Base-by-base conservation (phyloP, 1,140 invertebrate species). In the Lasioglossum albipes region DNA sequence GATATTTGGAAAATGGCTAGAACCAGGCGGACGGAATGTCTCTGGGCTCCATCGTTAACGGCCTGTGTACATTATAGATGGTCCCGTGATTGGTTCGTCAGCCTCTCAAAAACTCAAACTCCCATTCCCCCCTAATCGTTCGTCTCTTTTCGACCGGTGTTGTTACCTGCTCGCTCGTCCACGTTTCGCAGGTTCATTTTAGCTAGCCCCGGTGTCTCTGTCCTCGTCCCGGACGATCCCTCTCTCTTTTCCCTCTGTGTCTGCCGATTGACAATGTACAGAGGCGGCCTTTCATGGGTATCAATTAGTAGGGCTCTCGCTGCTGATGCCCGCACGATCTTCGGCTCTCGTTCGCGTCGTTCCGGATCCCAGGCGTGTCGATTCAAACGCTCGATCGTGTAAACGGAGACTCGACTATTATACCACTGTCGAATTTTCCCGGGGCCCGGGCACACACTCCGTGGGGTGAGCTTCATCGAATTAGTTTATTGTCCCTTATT, bases 41-140 rank as follows among this genome's bases (percentile, higher is more conserved):
- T 86, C 85, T 86, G 85, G 85, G 49, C 74, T 86, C 82, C 83
- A 87, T 87, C 86, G 89, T 91, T 91, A 91, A 90, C 88, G 86
- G 90, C 78, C 88, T 91, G 91, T 91, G 90, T 92, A 91, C 91
- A 91, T 92, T 91, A 91, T 92, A 90, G 87, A 91, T 92, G 89
- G 85, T 81, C 78, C 69, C 83, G 89, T 91, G 90, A 91, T 92
- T 92, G 91, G 90, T 91, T 91, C 87, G 88, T 90, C 90, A 90
- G 88, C 77, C 90, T 89, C 88, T 90, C 89, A 91, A 91, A 91
- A 91, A 91, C 82, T 90, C 85, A 73, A 75, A 70, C 85, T 16
- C 64, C 62, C 52, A 6, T 4, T 18, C 13, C 6, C 52, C 18
- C 62, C 72, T 36, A 49, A 49, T 49, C 54, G 66, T 61, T 31